Evolutionary conservation across 2,888 invertebrate species (phyloP).

Genomic region (Ctena decussata): DNA sequence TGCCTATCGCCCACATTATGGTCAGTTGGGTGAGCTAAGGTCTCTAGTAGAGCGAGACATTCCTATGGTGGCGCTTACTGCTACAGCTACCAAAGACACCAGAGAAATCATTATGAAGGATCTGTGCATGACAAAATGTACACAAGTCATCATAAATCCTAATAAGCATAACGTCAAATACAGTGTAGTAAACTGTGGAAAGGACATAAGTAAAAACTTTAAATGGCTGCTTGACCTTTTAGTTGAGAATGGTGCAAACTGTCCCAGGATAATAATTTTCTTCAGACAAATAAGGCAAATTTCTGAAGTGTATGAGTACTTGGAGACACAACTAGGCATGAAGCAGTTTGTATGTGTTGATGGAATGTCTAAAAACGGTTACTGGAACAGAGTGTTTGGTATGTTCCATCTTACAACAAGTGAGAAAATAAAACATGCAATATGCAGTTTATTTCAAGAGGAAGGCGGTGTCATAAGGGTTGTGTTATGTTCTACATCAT

Average conservation of each 20-base stretch:
- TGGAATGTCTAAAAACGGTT: conserved; percentile 1
- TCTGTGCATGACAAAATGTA: conserved; percentile 17
- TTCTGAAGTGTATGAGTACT: conserved; percentile 24
- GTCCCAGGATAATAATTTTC: conserved; percentile 29
- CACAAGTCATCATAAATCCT: neutral
- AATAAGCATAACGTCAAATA: neutral
- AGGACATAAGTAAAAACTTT: conserved; percentile 6
- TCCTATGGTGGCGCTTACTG: conserved; percentile 37
- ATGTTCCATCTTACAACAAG: conserved; percentile 23
- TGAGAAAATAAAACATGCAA: neutral
- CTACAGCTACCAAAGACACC: conserved; percentile 34
- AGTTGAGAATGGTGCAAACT: neutral
- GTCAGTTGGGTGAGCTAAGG: conserved; percentile 25
- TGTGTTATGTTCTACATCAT: conserved; percentile 37
- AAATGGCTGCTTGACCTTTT: conserved; percentile 19
- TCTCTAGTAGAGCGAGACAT: conserved; percentile 13
- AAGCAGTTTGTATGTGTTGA: neutral
- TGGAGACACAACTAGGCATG: conserved; percentile 10
- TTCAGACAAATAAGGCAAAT: conserved; percentile 36
- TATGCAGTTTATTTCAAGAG: conserved; percentile 6
- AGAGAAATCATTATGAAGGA: conserved; percentile 22
- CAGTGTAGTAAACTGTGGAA: neutral
- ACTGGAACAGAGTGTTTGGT: conserved; percentile 28
- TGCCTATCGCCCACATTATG: conserved; percentile 36
- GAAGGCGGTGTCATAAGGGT: conserved; percentile 19